Evolutionary conservation across 2,888 invertebrate genomes (phyloP).

Genomic region (Protodeltote pygarga): DNA sequence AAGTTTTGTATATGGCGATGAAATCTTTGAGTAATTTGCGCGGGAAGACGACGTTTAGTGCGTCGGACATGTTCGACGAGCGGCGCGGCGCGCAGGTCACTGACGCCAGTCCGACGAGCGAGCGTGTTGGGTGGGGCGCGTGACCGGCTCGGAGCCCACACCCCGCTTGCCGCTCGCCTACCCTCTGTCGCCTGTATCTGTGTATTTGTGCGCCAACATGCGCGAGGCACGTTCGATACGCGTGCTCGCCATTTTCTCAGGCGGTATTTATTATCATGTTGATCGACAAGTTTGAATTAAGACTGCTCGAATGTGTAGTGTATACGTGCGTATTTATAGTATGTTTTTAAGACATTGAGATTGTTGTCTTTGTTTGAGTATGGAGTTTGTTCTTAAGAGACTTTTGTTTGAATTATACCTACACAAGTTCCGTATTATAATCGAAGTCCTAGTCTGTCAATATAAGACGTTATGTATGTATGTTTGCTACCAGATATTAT

Average conservation of each 20-base stretch:
- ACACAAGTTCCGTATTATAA: too few relatives aligned
- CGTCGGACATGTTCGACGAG: constrained; percentile 67
- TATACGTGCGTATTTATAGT: too few relatives aligned
- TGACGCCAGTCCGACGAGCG: too few relatives aligned
- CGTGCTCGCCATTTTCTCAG: constrained; percentile 4
- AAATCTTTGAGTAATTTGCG: constrained; percentile 71
- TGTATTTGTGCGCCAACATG: constrained; percentile 37
- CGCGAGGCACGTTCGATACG: constrained; percentile 36
- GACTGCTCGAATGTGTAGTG: too few relatives aligned
- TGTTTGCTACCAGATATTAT: too few relatives aligned
- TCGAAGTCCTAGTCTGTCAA: too few relatives aligned
- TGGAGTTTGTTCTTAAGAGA: too few relatives aligned
- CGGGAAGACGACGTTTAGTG: constrained; percentile 66
- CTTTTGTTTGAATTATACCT: too few relatives aligned
- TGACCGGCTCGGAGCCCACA: constrained; percentile 18
- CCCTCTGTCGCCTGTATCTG: constrained; percentile 13
- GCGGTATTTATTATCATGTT: constrained; percentile 5
- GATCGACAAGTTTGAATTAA: too few relatives aligned
- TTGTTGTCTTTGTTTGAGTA: too few relatives aligned
- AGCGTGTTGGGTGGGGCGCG: constrained; percentile 51
- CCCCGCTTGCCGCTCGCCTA: constrained; percentile 2
- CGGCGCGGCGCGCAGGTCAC: constrained; percentile 76
- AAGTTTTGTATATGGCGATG: constrained; percentile 67
- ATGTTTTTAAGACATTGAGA: too few relatives aligned
- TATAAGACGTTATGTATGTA: too few relatives aligned